A percentile compares a stretch with the other conserved stretches of the same genome.
These are phyloP conservation scores for Pachycephus smyrnensis DNA, from an alignment of 2,888 invertebrate species.

Conservation along the genomic window DNA sequence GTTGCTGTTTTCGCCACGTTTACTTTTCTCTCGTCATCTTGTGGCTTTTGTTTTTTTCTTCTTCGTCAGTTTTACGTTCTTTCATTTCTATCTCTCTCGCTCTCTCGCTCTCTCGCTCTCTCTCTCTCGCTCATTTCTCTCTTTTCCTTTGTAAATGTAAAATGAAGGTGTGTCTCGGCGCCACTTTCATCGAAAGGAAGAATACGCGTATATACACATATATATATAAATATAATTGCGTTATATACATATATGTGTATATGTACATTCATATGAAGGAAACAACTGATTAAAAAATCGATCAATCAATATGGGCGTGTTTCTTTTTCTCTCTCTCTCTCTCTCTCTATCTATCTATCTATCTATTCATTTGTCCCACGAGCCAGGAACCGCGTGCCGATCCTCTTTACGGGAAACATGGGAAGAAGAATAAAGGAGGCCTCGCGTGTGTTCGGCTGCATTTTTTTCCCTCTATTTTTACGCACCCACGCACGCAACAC, in stretches of 20 bases:
- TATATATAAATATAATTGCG: constrained; percentile 26
- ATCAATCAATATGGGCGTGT: constrained; percentile 46
- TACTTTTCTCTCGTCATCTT: constrained; percentile 47
- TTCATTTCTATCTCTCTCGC: not conserved
- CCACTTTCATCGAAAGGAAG: constrained; percentile 34
- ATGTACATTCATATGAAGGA: constrained; percentile 37
- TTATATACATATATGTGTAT: constrained; percentile 34
- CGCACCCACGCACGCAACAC: not conserved
- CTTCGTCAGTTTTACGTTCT: not conserved
- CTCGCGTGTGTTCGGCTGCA: constrained; percentile 44
- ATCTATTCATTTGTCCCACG: constrained; percentile 32
- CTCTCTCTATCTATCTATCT: constrained; percentile 18
- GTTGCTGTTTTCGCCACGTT: constrained; percentile 63
- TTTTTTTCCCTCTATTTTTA: not conserved
- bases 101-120: constrained; percentile 28
- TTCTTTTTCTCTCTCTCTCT: constrained; percentile 8
- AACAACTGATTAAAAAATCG: constrained; percentile 41
- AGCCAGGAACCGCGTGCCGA: constrained; percentile 30
- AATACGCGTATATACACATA: constrained; percentile 13
- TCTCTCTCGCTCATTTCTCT: constrained; percentile 24
- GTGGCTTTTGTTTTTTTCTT: constrained; percentile 22
- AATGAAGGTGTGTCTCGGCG: constrained; percentile 41
- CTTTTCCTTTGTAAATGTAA: constrained; percentile 40
- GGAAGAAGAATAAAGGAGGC: constrained; percentile 41
- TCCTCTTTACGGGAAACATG: constrained; percentile 18